Conservation (phyloP, 2,797 vertebrate species). For the Alfaro cultratus region DNA sequence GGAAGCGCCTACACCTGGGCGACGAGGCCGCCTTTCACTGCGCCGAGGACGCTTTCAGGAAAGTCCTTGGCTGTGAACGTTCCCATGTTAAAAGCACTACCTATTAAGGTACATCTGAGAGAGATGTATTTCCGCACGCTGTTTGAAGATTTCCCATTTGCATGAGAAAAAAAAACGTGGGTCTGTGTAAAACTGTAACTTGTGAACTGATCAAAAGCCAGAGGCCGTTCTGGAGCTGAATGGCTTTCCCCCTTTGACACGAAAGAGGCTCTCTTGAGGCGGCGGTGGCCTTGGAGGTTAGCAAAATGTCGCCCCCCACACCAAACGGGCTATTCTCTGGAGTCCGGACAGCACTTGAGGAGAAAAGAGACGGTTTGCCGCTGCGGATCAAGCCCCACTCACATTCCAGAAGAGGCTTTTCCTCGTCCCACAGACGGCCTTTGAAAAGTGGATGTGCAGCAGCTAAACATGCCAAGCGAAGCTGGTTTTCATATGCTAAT, state of each 20-base stretch:
- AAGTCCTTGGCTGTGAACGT: conserved; percentile 78
- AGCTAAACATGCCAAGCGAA: conserved; percentile 13
- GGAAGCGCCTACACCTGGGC: conserved; percentile 76
- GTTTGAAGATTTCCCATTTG: conserved; percentile 85
- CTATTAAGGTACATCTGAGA: conserved; percentile 79
- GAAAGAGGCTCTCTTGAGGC: conserved; percentile 83
- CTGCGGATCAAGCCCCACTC: conserved; percentile 69
- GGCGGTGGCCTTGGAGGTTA: conserved; percentile 85
- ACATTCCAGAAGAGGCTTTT: conserved; percentile 79
- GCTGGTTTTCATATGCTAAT: conserved; percentile 30
- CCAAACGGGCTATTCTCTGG: conserved; percentile 75
- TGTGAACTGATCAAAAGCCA: conserved; percentile 88
- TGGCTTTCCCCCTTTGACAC: conserved; percentile 84
- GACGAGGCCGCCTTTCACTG: conserved; percentile 71
- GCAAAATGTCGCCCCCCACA: conserved; percentile 79
- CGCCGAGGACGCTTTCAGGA: conserved; percentile 73
- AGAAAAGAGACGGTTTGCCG: conserved; percentile 72
- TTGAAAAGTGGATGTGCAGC: conserved; percentile 57
- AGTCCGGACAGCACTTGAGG: conserved; percentile 74
- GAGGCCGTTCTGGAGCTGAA: conserved; percentile 77
- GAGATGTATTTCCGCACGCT: conserved; percentile 79
- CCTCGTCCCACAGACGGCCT: conserved; percentile 63
- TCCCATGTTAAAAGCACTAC: conserved; percentile 79
- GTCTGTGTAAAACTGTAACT: conserved; percentile 84
- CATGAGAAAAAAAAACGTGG: conserved; percentile 81